Conservation (phyloP, 2,888 invertebrate genomes). For the Drosophila nr. fundita region DNA sequence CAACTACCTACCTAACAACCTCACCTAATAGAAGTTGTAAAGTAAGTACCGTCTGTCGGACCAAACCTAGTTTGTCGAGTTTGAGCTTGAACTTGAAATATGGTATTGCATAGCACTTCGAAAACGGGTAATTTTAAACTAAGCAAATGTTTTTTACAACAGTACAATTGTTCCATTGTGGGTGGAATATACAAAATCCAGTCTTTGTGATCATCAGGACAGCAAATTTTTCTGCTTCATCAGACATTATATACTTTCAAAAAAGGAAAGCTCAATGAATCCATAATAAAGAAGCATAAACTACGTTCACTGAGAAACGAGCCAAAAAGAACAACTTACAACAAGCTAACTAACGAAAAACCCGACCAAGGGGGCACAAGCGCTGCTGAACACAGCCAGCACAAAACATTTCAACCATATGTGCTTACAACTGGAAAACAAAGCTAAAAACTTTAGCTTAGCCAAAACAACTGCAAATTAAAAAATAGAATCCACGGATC, state of each 20-base stretch:
- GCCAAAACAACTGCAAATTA: constrained; percentile 22
- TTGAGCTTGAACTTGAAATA: too few species aligned
- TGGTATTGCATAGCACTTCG: too few species aligned
- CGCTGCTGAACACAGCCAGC: constrained; percentile 24
- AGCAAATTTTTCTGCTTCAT: not conserved
- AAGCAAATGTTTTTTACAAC: too few species aligned
- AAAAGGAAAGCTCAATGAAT: not conserved
- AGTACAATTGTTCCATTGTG: too few species aligned
- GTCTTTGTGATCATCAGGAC: not conserved
- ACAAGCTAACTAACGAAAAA: constrained; percentile 46
- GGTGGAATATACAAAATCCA: not conserved
- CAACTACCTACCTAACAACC: not conserved
- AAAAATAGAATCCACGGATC: constrained; percentile 4
- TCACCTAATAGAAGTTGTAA: not conserved
- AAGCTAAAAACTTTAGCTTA: constrained; percentile 55
- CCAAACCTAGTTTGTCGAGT: not conserved
- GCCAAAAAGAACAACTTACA: constrained; percentile 30
- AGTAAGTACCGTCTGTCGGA: not conserved
- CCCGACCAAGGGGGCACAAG: constrained; percentile 35
- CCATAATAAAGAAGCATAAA: constrained; percentile 15
- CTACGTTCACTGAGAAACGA: constrained; percentile 18
- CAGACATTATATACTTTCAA: not conserved
- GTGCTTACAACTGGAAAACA: constrained; percentile 41
- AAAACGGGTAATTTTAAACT: too few species aligned
- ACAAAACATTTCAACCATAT: constrained; percentile 54